These are phyloP conservation scores for Onthophagus sagittarius DNA, from an alignment of 2,888 invertebrate genomes.

Conservation along the genomic window DNA sequence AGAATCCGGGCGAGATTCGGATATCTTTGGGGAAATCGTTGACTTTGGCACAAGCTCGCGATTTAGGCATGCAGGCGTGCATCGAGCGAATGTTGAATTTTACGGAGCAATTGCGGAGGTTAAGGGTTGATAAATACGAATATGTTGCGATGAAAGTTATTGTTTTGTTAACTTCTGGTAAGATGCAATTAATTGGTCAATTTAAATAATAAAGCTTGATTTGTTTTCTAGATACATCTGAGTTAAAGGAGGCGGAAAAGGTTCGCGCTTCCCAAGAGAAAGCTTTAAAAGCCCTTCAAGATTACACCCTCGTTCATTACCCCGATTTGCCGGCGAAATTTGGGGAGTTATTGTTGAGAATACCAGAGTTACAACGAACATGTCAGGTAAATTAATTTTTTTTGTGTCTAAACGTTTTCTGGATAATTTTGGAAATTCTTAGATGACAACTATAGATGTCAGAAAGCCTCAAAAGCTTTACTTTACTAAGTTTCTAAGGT, in stretches of 20 bases:
- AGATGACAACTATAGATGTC: too few relatives aligned
- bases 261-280: constrained; percentile 92
- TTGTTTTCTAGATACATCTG: constrained; percentile 73
- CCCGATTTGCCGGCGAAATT: constrained; percentile 93
- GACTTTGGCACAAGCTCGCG: constrained; percentile 62
- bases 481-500: too few relatives aligned
- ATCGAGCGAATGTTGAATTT: constrained; percentile 93
- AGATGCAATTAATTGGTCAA: constrained; percentile 5
- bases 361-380: constrained; percentile 92
- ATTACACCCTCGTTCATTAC: constrained; percentile 87
- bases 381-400: constrained; percentile 66
- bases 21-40: constrained; percentile 60
- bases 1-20: constrained; percentile 84
- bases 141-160: constrained; percentile 96
- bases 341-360: constrained; percentile 85
- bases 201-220: not conserved
- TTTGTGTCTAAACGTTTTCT: not conserved
- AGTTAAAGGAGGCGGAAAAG: constrained; percentile 88
- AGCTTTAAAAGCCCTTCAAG: constrained; percentile 86
- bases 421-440: too few relatives aligned
- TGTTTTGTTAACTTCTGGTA: constrained; percentile 86
- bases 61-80: constrained; percentile 77
- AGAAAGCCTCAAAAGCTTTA: too few relatives aligned
- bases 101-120: constrained; percentile 84
- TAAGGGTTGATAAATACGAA: constrained; percentile 92